These are phyloP conservation scores for Ceyx melanurus DNA, from an alignment of 2,113 vertebrate genomes.

Conservation along the genomic window DNA sequence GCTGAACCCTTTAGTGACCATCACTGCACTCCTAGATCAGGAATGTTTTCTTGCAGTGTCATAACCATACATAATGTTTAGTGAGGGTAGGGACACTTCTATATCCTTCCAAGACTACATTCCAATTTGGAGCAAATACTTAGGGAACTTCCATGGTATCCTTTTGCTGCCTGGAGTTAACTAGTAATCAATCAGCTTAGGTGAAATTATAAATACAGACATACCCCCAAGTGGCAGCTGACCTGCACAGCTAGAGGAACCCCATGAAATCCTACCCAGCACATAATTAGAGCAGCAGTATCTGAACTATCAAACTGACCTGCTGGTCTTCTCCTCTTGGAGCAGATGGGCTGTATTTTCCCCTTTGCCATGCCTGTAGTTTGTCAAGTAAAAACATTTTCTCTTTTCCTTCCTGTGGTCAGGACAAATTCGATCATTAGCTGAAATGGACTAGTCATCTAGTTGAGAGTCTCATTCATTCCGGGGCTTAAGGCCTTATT, in stretches of 20 bases:
- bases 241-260: not conserved
- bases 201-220: not conserved
- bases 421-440: not conserved
- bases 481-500: not conserved
- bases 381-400: slow-evolving; percentile 85
- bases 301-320: slow-evolving; percentile 40
- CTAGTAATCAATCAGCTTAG: not conserved
- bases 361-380: slow-evolving; percentile 71
- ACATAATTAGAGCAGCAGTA: fast-evolving
- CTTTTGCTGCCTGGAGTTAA: not conserved
- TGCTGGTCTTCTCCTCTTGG: not conserved
- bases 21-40: not conserved
- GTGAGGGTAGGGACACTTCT: not conserved
- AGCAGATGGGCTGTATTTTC: fast-evolving
- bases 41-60: not conserved
- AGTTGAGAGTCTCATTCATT: not conserved
- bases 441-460: not conserved
- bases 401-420: slow-evolving; percentile 85
- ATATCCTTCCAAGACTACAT: not conserved
- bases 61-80: not conserved
- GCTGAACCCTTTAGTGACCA: not conserved
- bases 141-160: not conserved
- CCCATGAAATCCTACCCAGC: fast-evolving
- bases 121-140: not conserved
- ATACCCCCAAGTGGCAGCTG: not conserved